Conservation (phyloP, 2,113 vertebrate species). For the Oncorhynchus tshawytscha region DNA sequence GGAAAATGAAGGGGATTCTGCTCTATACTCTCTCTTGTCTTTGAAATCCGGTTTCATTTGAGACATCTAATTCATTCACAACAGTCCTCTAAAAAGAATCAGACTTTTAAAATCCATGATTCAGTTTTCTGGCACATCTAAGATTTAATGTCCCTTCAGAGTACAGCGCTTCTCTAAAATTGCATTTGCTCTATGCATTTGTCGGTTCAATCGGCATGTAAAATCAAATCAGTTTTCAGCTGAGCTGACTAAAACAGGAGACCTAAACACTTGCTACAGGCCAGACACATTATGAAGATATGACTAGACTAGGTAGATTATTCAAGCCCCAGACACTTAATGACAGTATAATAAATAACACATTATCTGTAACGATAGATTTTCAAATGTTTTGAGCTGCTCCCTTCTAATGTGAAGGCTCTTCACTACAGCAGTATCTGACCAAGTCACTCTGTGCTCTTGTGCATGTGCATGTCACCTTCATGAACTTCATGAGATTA, state of each 20-base stretch:
- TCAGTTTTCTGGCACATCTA: background rate
- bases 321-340: no score
- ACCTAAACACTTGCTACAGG: background rate
- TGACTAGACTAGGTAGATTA: no score
- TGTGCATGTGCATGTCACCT: no score
- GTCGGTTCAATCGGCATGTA: constrained; percentile 1
- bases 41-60: background rate
- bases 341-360: no score
- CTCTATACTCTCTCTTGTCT: background rate
- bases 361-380: no score
- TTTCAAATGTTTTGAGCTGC: no score
- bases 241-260: background rate
- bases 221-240: background rate
- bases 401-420: no score
- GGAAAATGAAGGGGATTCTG: background rate
- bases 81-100: background rate
- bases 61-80: background rate
- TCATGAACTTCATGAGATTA: no score
- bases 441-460: no score
- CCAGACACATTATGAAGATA: background rate
- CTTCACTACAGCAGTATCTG: no score
- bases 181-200: background rate
- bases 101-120: background rate
- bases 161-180: background rate
- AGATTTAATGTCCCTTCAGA: background rate